A percentile compares a stretch with the other conserved stretches of the same genome.
Evolutionary conservation across 1,140 invertebrate species (phyloP).

Genomic region (Archivesica marissinica): DNA sequence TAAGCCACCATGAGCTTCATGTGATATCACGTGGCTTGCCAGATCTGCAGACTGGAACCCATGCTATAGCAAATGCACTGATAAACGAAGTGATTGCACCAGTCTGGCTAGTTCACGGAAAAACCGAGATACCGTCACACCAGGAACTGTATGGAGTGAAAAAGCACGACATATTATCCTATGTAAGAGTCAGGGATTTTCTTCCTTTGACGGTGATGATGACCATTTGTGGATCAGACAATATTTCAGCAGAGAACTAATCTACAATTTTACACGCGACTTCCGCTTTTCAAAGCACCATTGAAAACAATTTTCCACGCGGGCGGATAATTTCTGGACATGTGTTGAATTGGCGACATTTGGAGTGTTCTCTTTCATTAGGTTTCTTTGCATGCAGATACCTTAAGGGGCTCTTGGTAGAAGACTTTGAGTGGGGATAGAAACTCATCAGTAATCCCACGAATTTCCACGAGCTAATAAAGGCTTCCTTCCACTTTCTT

Average conservation of each 20-base stretch:
- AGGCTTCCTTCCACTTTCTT: not conserved
- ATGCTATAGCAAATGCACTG: too few relatives aligned
- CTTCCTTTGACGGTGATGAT: not conserved
- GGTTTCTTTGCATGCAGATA: slow-evolving; percentile 17
- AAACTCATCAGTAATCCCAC: slow-evolving; percentile 2
- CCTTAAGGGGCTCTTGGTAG: not conserved
- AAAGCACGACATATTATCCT: not conserved
- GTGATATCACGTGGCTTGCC: too few relatives aligned
- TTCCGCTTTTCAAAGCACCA: slow-evolving; percentile 37
- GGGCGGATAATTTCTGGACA: not conserved
- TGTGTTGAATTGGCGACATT: slow-evolving; percentile 14
- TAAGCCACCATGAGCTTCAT: too few relatives aligned
- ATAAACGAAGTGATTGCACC: too few relatives aligned
- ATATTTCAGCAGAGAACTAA: slow-evolving; percentile 27
- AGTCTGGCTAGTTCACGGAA: too few relatives aligned
- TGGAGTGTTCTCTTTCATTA: slow-evolving; percentile 33
- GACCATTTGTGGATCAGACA: slow-evolving; percentile 1
- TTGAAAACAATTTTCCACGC: slow-evolving; percentile 49
- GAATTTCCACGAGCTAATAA: not conserved
- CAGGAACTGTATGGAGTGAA: too few relatives aligned
- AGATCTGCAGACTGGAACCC: too few relatives aligned
- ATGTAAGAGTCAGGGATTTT: not conserved
- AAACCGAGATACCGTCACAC: too few relatives aligned
- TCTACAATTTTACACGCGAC: slow-evolving; percentile 48
- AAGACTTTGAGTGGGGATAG: not conserved